Conservation (phyloP, 1,140 invertebrate genomes). For the Tetramorium simillimum region DNA sequence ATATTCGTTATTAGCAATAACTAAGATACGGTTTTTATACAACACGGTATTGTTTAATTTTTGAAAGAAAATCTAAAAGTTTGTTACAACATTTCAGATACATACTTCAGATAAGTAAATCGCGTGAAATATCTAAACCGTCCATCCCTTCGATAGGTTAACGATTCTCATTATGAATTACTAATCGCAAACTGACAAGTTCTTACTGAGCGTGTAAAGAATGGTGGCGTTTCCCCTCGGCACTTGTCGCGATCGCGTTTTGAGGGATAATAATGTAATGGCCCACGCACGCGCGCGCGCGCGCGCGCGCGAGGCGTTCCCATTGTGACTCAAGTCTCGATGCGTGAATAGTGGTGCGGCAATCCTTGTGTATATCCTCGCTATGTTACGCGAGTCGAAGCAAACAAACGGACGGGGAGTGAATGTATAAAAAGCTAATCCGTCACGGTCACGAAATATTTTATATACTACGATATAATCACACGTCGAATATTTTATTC, state of each 20-base stretch:
- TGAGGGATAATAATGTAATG: neutral
- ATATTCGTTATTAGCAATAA: neutral
- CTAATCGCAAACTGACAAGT: neutral
- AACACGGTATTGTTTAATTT: neutral
- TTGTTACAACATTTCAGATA: neutral
- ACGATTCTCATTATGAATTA: neutral
- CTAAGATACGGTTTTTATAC: neutral
- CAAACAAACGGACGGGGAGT: neutral
- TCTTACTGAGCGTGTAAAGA: neutral
- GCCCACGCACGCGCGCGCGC: neutral
- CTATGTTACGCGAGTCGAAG: neutral
- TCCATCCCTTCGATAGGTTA: too few relatives aligned
- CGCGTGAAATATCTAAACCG: neutral
- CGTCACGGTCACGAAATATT: neutral
- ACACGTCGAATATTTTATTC: neutral
- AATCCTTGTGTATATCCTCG: neutral
- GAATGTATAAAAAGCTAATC: too few relatives aligned
- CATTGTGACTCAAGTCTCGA: neutral
- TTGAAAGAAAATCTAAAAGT: neutral
- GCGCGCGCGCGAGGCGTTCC: neutral
- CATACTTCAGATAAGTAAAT: neutral
- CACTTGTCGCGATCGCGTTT: neutral
- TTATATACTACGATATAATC: neutral
- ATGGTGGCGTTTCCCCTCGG: neutral
- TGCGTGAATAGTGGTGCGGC: neutral